Percentiles rank a stretch among this genome's conserved stretches.
Conservation (phyloP, 1,140 invertebrate genomes). For the Listronotus bonariensis region DNA sequence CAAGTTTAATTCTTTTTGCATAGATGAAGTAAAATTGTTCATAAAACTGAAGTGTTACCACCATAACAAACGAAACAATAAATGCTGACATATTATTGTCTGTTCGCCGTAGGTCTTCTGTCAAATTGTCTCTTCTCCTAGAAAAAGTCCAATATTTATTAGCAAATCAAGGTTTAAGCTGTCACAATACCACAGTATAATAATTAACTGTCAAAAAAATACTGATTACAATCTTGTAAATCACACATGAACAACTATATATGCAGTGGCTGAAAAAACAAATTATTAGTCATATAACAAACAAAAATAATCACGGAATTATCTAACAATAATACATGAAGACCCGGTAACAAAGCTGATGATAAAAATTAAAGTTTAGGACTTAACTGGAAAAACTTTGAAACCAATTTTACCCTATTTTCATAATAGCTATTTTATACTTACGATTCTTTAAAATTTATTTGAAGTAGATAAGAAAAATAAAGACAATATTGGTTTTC, state of each 20-base stretch:
- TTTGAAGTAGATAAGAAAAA: too few species aligned
- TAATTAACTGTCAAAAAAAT: not conserved
- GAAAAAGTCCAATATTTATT: constrained; percentile 57
- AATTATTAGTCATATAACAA: not conserved
- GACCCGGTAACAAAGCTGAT: too few species aligned
- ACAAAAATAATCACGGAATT: not conserved
- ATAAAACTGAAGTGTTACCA: not conserved
- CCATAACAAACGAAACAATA: not conserved
- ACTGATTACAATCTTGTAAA: not conserved
- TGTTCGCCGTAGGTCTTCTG: constrained; percentile 7
- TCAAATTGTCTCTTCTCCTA: constrained; percentile 23
- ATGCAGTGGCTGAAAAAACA: not conserved
- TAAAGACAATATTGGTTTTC: too few species aligned
- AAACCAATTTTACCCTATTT: too few species aligned
- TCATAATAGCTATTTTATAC: too few species aligned
- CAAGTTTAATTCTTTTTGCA: not conserved
- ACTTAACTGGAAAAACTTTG: too few species aligned
- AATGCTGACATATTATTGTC: not conserved
- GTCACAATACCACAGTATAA: constrained; percentile 9
- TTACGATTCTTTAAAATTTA: too few species aligned
- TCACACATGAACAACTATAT: not conserved
- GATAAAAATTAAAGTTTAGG: too few species aligned
- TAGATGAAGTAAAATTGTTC: not conserved
- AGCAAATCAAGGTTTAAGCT: constrained; percentile 54
- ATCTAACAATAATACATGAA: too few species aligned